A percentile compares a stretch with the other conserved stretches of the same genome.
phyloP scores from a whole-genome alignment of 2,888 invertebrate genomes.

The Drosophila fulvimacula region DNA sequence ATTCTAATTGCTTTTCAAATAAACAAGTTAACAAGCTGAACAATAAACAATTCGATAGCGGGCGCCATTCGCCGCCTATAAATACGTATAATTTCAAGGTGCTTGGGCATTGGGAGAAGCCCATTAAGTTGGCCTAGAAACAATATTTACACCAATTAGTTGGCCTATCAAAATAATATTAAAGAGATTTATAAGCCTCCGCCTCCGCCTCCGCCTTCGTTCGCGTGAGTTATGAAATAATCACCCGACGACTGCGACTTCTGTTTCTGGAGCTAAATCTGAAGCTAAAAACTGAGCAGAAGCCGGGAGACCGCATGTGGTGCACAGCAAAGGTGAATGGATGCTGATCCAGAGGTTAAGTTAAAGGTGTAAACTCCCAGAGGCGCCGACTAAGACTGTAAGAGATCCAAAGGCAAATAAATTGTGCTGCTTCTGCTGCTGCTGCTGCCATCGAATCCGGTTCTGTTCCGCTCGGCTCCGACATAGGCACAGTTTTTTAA shows the following conservation, averaged over 20 bases:
- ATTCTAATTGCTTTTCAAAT: slow-evolving; percentile 82
- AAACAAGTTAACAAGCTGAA: slow-evolving; percentile 67
- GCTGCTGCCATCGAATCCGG: slow-evolving; percentile 23
- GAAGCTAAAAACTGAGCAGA: slow-evolving; percentile 3
- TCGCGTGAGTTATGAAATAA: slow-evolving; percentile 77
- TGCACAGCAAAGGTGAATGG: slow-evolving; percentile 30
- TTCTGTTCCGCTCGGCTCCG: slow-evolving; percentile 3
- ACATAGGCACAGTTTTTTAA: slow-evolving; percentile 9
- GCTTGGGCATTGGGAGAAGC: slow-evolving; percentile 26
- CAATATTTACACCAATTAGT: slow-evolving; percentile 78
- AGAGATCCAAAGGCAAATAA: slow-evolving; percentile 35
- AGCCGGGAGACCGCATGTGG: slow-evolving; percentile 56
- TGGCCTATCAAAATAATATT: slow-evolving; percentile 79
- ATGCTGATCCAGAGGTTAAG: slow-evolving; percentile 12
- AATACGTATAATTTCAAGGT: slow-evolving; percentile 32
- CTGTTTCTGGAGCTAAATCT: slow-evolving; percentile 17
- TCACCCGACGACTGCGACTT: slow-evolving; percentile 21
- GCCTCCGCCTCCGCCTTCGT: slow-evolving; percentile 7
- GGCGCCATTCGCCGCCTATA: slow-evolving; percentile 45
- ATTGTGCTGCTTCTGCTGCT: slow-evolving; percentile 20
- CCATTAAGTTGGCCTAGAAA: slow-evolving; percentile 68
- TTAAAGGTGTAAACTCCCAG: slow-evolving; percentile 69
- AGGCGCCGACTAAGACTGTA: slow-evolving; percentile 68
- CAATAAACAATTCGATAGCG: slow-evolving; percentile 64
- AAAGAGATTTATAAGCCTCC: slow-evolving; percentile 78